Evolutionary conservation across 2,797 vertebrate species (phyloP), one percentile per base, ranked within the genome.

Genomic region (Clarias pachynema): DNA sequence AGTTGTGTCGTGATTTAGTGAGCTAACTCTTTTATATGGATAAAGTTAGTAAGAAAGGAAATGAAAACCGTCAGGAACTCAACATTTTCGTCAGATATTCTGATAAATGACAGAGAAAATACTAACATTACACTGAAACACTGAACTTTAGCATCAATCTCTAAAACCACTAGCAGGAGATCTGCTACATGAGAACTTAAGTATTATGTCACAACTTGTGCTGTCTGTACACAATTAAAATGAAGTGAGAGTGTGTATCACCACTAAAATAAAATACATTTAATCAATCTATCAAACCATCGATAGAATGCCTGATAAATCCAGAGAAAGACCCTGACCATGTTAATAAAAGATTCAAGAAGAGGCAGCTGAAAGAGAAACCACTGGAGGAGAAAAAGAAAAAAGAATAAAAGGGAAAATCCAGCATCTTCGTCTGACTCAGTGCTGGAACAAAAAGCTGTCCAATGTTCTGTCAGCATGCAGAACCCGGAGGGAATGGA

Each of bases 391-490:
- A 80, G 62, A 31, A 81, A 53, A 40, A 81, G 62, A 44, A 81
- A 44, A 72, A 29, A 20, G 60, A 24, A 22, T 31, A 22, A 53
- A 15, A 66, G 26, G 31, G 26, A 53, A 66, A 49, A 18, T 66
- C 20, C 18, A 53, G 40, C 84, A 91, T 92, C 92, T 96, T 95
- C 94, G 94, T 95, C 88, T 84, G 84, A 95, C 95, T 96, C 92
- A 94, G 92, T 88, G 49, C 87, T 89, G 91, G 83, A 95, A 95
- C 95, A 80, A 96, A 96, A 95, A 85, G 93, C 86, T 87, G 89
- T 90, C 94, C 87, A 94, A 94, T 92, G 91, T 91, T 94, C 93
- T 95, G 93, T 95, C 94, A 93, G 92, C 79, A 81, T 93, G 91
- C 91, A 91, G 86, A 90, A 86, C 91, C 72, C 94, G 88, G 85